Percentiles rank a stretch among this genome's conserved stretches.
These are phyloP conservation scores for Salarias fasciatus DNA, from an alignment of 2,797 vertebrate genomes.

Conservation along the genomic window DNA sequence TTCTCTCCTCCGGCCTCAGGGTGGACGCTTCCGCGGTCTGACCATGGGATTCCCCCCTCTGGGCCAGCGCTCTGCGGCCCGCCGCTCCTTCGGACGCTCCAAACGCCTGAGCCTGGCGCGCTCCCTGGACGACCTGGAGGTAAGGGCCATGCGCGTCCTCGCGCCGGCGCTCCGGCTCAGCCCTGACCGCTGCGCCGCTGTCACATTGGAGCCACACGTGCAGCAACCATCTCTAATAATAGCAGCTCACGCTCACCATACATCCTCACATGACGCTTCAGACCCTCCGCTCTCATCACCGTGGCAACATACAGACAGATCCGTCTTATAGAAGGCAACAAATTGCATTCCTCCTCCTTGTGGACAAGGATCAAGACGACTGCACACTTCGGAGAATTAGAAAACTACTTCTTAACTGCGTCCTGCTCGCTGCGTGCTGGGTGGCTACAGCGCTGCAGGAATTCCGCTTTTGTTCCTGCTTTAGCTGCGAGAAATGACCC, in stretches of 20 bases:
- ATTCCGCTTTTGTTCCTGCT: not conserved
- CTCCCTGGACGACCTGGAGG: conserved; percentile 96
- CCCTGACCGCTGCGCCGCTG: conserved; percentile 13
- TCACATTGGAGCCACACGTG: conserved; percentile 54
- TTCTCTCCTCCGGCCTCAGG: conserved; percentile 61
- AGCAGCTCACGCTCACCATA: conserved; percentile 42
- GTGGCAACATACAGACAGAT: conserved; percentile 52
- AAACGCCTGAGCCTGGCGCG: conserved; percentile 93
- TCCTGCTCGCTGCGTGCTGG: not conserved
- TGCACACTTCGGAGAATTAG: no score
- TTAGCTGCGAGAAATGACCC: conserved; percentile 52
- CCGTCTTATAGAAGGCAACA: conserved; percentile 7
- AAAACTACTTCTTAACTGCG: not conserved
- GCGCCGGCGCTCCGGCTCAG: not conserved
- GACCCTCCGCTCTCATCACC: conserved; percentile 46
- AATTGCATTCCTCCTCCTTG: not conserved
- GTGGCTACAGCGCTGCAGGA: not conserved
- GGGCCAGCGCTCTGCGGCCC: conserved; percentile 84
- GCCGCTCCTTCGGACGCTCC: conserved; percentile 91
- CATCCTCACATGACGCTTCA: conserved; percentile 51
- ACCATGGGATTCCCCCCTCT: conserved; percentile 85
- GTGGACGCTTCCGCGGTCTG: conserved; percentile 85
- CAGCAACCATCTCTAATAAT: conserved; percentile 54
- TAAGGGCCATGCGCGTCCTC: conserved; percentile 59
- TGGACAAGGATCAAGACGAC: no score